phyloP scores from a whole-genome alignment of 1,140 invertebrate species.

The Cyphomyrmex costatus region DNA sequence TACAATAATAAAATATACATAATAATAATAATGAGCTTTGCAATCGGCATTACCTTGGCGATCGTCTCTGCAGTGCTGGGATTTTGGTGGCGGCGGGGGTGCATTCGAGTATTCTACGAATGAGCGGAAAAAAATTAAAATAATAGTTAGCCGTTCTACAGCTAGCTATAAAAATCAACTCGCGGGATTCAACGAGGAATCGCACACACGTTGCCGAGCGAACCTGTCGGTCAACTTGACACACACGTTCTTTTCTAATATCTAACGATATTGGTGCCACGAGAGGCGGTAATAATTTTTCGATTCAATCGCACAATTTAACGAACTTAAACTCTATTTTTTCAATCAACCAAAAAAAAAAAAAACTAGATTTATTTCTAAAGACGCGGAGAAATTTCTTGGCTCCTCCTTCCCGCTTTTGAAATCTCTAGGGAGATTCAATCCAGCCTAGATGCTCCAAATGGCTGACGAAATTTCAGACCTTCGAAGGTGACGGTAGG shows the following conservation, averaged over 20 bases:
- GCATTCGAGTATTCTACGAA: slow-evolving; percentile 89
- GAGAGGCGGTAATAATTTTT: background rate
- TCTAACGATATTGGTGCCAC: slow-evolving; percentile 81
- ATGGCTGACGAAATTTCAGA: slow-evolving; percentile 83
- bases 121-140: slow-evolving; percentile 84
- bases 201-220: slow-evolving; percentile 42
- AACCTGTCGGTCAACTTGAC: slow-evolving; percentile 19
- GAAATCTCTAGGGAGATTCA: background rate
- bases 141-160: slow-evolving; percentile 78
- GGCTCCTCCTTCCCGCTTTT: background rate
- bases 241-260: slow-evolving; percentile 43
- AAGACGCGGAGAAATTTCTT: slow-evolving; percentile 10
- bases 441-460: background rate
- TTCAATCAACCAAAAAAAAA: background rate
- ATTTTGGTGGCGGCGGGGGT: slow-evolving; percentile 89
- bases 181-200: slow-evolving; percentile 11
- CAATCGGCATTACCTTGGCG: slow-evolving; percentile 87
- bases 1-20: slow-evolving; percentile 2
- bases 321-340: slow-evolving; percentile 16
- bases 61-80: slow-evolving; percentile 88
- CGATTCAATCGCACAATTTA: background rate
- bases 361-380: background rate
- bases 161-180: slow-evolving; percentile 37
- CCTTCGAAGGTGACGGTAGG: slow-evolving; percentile 93
- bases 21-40: slow-evolving; percentile 62